Conservation (phyloP, 2,797 vertebrate genomes). For the Alcedo atthis region DNA sequence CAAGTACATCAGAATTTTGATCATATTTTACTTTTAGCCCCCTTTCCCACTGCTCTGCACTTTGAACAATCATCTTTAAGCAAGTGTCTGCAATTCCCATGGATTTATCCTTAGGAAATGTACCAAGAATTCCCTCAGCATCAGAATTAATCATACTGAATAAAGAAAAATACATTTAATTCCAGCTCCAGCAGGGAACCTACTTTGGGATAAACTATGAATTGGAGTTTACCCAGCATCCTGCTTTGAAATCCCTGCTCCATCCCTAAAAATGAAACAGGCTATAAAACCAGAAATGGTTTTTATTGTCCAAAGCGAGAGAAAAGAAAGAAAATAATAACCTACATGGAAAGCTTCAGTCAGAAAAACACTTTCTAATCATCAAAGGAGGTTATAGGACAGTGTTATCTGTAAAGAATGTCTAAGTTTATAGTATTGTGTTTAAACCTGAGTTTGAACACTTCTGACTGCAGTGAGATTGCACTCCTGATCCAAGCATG, state of each 20-base stretch:
- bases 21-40: slow-evolving; percentile 28
- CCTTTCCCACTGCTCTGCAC: not conserved
- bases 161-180: slow-evolving; percentile 4
- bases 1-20: slow-evolving; percentile 6
- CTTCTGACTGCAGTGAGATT: not conserved
- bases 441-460: not conserved
- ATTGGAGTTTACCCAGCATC: slow-evolving; percentile 3
- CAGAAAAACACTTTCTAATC: not conserved
- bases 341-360: not conserved
- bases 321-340: not conserved
- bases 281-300: not conserved
- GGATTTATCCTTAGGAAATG: slow-evolving; percentile 45
- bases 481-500: not conserved
- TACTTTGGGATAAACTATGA: not conserved
- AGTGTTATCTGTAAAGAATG: not conserved
- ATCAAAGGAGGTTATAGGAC: not conserved
- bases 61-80: slow-evolving; percentile 51
- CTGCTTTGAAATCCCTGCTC: not conserved
- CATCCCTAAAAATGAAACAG: slow-evolving; percentile 7
- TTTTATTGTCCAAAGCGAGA: not conserved
- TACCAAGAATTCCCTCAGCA: slow-evolving; percentile 33
- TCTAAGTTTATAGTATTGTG: not conserved
- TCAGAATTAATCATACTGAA: slow-evolving; percentile 25
- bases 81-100: slow-evolving; percentile 45
- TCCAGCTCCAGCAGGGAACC: not conserved